Percentiles rank a stretch among this genome's conserved stretches.
Conservation (phyloP, 2,113 vertebrate genomes). For the Labeo catla region DNA sequence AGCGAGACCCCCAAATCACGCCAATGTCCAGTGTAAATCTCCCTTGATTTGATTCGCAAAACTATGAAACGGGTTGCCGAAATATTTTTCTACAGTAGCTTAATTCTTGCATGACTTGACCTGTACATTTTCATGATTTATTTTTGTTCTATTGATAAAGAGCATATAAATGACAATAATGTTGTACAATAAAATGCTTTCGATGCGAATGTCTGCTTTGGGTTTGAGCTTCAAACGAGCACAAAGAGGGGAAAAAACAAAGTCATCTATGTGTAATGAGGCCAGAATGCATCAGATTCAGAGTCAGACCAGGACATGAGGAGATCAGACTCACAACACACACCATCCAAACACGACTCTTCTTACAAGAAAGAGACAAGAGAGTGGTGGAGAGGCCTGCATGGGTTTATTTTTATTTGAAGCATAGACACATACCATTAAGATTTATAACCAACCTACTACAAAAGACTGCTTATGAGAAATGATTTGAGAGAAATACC, state of each 20-base stretch:
- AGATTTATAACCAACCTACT: neutral
- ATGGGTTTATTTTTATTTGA: neutral
- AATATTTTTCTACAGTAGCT: slow-evolving; percentile 65
- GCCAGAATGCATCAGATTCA: neutral
- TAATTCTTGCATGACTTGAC: slow-evolving; percentile 60
- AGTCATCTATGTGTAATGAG: neutral
- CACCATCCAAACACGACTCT: too few relatives aligned
- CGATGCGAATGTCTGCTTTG: slow-evolving; percentile 40
- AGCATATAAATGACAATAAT: slow-evolving; percentile 59
- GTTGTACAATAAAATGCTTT: slow-evolving; percentile 71
- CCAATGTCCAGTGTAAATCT: slow-evolving; percentile 63
- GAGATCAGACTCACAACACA: neutral
- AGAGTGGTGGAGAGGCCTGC: too few relatives aligned
- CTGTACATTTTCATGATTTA: slow-evolving; percentile 59
- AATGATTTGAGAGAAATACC: neutral
- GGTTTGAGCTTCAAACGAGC: neutral
- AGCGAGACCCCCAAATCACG: neutral
- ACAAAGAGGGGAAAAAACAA: neutral
- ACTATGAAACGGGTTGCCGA: slow-evolving; percentile 55
- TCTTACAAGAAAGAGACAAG: too few relatives aligned
- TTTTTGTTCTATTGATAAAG: slow-evolving; percentile 55
- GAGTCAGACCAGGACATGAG: neutral
- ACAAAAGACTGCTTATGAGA: neutral
- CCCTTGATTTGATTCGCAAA: slow-evolving; percentile 40
- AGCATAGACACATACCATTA: neutral